Conservation (phyloP, 2,888 invertebrate species). For the Drosophila phalerata region DNA sequence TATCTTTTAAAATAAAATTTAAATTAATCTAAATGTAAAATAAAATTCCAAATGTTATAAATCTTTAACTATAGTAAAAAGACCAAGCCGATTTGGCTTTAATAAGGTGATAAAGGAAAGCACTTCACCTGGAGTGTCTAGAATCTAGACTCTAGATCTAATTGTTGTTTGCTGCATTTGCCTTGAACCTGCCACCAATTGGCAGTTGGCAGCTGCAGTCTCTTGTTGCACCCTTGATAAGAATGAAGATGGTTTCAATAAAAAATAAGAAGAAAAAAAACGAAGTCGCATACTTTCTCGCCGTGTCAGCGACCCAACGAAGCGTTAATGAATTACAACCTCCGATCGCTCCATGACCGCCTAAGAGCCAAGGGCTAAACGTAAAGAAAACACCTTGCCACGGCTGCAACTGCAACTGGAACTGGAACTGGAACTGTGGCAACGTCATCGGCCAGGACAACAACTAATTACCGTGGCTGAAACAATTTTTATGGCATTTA, state of each 20-base stretch:
- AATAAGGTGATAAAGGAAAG: no score
- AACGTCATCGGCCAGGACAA: constrained; percentile 72
- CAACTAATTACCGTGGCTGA: constrained; percentile 81
- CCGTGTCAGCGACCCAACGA: constrained; percentile 66
- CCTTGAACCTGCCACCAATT: constrained; percentile 57
- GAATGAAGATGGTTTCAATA: constrained; percentile 31
- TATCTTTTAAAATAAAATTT: no score
- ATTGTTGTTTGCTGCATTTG: constrained; percentile 44
- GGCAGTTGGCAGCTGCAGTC: constrained; percentile 27
- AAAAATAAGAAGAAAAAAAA: constrained; percentile 1
- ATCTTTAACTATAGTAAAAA: no score
- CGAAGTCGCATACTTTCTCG: constrained; percentile 74
- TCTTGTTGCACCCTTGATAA: constrained; percentile 46
- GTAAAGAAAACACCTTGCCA: constrained; percentile 64
- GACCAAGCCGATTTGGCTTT: no score
- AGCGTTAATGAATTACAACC: constrained; percentile 82
- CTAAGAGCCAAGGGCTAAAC: constrained; percentile 35
- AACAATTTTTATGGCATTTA: constrained; percentile 82
- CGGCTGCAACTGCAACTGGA: constrained; percentile 22
- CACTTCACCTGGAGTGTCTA: no score
- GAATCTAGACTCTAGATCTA: constrained; percentile 22
- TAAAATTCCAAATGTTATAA: no score
- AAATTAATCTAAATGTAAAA: no score
- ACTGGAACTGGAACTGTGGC: constrained; percentile 29
- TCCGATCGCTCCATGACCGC: constrained; percentile 60